A percentile compares a stretch with the other conserved stretches of the same genome.
Evolutionary conservation across 2,888 invertebrate genomes (phyloP).

Genomic region (Ophion costatus): DNA sequence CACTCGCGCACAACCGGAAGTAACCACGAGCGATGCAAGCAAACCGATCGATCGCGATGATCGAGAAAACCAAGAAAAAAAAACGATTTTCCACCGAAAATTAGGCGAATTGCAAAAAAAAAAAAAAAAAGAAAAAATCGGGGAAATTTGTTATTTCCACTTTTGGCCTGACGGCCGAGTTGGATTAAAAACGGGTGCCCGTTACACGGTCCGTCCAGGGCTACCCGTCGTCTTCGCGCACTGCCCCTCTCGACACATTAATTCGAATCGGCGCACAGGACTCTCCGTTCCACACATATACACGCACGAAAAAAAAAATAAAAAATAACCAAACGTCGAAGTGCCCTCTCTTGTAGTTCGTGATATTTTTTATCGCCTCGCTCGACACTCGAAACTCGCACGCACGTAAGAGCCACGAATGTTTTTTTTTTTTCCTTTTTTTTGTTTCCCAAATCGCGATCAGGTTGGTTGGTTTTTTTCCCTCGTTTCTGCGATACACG

Average conservation of each 20-base stretch:
- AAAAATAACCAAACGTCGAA: not conserved
- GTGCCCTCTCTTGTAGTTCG: no score
- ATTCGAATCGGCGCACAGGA: constrained; percentile 30
- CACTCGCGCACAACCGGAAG: constrained; percentile 74
- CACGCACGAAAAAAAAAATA: constrained; percentile 52
- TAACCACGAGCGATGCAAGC: constrained; percentile 10
- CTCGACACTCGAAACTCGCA: no score
- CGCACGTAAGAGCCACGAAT: no score
- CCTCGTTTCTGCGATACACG: no score
- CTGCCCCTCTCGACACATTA: constrained; percentile 64
- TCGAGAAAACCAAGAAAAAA: not conserved
- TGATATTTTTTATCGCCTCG: no score
- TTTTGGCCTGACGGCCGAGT: not conserved
- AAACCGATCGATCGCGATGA: constrained; percentile 9
- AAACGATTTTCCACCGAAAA: not conserved
- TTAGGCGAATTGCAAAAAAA: not conserved
- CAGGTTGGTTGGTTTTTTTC: no score
- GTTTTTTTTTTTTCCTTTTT: no score
- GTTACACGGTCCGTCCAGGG: constrained; percentile 66
- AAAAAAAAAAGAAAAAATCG: not conserved
- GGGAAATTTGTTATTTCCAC: not conserved
- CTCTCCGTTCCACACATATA: not conserved
- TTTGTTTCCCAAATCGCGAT: no score
- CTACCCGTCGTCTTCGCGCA: constrained; percentile 50
- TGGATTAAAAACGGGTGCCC: constrained; percentile 55